Evolutionary conservation across 64 coral and sea anemone species (phyloP).

Genomic region (Actinia equina): DNA sequence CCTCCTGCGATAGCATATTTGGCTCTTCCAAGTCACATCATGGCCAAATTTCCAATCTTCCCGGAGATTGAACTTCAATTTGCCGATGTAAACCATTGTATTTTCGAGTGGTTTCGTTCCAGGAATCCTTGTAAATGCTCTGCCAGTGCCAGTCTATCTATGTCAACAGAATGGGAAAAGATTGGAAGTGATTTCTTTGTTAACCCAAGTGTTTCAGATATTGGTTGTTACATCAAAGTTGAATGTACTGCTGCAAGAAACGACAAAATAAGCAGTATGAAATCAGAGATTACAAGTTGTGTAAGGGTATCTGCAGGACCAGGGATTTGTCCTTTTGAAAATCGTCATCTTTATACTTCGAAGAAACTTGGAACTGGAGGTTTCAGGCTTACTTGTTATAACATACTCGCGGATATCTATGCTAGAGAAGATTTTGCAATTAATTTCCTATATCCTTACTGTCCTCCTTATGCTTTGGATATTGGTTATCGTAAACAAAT

Average conservation of each 20-base stretch:
- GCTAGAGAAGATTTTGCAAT: constrained; percentile 72
- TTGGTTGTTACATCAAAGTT: constrained; percentile 75
- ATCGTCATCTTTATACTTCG: constrained; percentile 67
- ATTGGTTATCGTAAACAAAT: constrained; percentile 89
- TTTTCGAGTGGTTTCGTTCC: constrained; percentile 78
- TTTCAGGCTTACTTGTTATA: constrained; percentile 81
- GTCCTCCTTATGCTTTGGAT: constrained; percentile 78
- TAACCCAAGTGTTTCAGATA: constrained; percentile 67
- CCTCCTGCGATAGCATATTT: constrained; percentile 48
- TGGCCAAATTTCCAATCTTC: constrained; percentile 86
- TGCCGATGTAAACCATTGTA: constrained; percentile 56
- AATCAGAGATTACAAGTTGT: constrained; percentile 44
- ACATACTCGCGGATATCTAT: constrained; percentile 92
- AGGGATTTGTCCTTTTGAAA: constrained; percentile 74
- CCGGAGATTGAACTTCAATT: constrained; percentile 75
- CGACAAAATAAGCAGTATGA: constrained; percentile 29
- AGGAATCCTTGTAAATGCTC: constrained; percentile 9
- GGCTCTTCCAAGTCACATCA: constrained; percentile 66
- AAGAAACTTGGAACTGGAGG: constrained; percentile 20
- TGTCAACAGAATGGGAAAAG: constrained; percentile 43
- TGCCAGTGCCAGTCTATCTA: constrained; percentile 1
- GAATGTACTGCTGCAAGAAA: constrained; percentile 55
- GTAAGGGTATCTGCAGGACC: constrained; percentile 72
- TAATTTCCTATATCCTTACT: constrained; percentile 71
- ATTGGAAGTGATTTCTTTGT: constrained; percentile 62